Evolutionary conservation across 2,888 invertebrate species (phyloP).

Genomic region (Drosophila prostipennis): DNA sequence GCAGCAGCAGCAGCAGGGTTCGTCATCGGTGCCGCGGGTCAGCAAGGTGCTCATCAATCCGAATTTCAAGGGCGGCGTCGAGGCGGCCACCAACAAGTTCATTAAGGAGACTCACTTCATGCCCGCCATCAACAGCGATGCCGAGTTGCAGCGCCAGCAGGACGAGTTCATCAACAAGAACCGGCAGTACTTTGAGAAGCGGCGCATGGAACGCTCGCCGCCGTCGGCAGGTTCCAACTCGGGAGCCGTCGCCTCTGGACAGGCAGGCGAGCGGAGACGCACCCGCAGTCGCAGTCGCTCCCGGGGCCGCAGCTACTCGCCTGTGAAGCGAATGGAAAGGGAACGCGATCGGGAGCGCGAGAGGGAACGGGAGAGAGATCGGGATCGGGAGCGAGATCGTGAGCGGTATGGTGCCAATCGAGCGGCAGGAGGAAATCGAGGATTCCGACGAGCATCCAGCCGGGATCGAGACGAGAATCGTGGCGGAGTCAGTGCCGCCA

Average conservation of each 20-base stretch:
- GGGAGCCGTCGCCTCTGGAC: slow-evolving; percentile 18
- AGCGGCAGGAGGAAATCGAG: slow-evolving; percentile 50
- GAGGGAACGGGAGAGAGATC: slow-evolving; percentile 64
- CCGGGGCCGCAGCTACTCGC: slow-evolving; percentile 84
- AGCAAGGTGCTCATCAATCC: slow-evolving; percentile 83
- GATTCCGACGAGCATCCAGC: slow-evolving; percentile 73
- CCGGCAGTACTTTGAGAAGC: slow-evolving; percentile 83
- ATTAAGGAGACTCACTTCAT: slow-evolving; percentile 84
- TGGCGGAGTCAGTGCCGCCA: slow-evolving; percentile 22
- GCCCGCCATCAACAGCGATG: slow-evolving; percentile 83
- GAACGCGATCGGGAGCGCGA: slow-evolving; percentile 70
- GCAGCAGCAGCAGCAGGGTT: slow-evolving; percentile 18
- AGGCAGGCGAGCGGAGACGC: slow-evolving; percentile 54
- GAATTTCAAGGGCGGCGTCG: slow-evolving; percentile 84
- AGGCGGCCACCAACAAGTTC: slow-evolving; percentile 84
- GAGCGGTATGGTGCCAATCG: slow-evolving; percentile 54
- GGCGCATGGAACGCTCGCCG: slow-evolving; percentile 82
- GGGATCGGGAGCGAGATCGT: slow-evolving; percentile 70
- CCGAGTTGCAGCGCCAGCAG: slow-evolving; percentile 83
- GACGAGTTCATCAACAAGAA: slow-evolving; percentile 84
- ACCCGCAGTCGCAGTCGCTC: slow-evolving; percentile 81
- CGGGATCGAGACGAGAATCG: slow-evolving; percentile 81
- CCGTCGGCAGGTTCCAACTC: slow-evolving; percentile 56
- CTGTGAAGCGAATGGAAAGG: slow-evolving; percentile 58
- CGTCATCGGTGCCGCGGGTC: slow-evolving; percentile 59